Base-by-base conservation (phyloP, 2,113 vertebrate genomes). In the Micromys minutus region DNA sequence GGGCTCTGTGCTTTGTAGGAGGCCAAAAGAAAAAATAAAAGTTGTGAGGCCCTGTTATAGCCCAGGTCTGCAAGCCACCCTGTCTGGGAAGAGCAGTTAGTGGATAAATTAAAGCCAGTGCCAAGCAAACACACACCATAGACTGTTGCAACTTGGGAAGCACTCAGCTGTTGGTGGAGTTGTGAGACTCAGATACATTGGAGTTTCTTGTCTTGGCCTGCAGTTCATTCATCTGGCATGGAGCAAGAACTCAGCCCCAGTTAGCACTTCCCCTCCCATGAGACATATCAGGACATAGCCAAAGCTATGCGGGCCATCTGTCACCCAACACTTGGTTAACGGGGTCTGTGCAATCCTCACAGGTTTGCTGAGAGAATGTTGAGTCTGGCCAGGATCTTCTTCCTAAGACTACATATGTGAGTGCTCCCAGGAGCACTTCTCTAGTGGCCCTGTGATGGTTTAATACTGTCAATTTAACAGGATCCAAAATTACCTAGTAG, bases 21-120 rank as follows among this genome's bases (percentile, higher is more conserved):
- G 22, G 87, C 71, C 94, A 91, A 84, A 50, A 63, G 85, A 50
- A 71, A 79, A 55, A 85, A 80, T 59, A 36, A 67, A 85, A 36
- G 72, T 67, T 79, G 77, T 61, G 22, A 63, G 83, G 52, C 67
- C 4, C 65, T 0, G 1, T 29, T 0, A 5, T 26, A 45, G 76
- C 5, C 39, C 84, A 63, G 87, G 71, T 71, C 39, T 45, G 59
- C 26, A 0, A 15, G 29, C 42, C 22, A 81, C 52, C 75, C 67
- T 45, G 0, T 42, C 11, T 7, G 22, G 69, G 69, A 93, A 52
- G 72, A 79, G 84, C 94, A 67, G 22, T 91, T 79, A 91, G 84
- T 0, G 11, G 59, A 5, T 65, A 88, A 84, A 26, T 84, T 55
- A 71, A 36, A 7, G 76, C 36, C 3, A 50, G 3, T 15, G 61